Evolutionary conservation across 2,888 invertebrate species (phyloP).

Genomic region (Aphodius granarius): DNA sequence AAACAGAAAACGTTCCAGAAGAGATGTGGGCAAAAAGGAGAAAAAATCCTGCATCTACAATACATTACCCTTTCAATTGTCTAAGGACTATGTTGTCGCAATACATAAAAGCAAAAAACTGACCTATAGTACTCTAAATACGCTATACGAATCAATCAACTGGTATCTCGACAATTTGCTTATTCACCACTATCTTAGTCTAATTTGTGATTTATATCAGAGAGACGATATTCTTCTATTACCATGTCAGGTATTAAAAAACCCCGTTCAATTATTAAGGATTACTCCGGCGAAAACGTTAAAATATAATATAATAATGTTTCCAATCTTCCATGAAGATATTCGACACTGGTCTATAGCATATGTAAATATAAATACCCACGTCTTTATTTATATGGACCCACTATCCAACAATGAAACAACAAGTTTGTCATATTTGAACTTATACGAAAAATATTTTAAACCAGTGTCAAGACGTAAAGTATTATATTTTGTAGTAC

Average conservation of each 20-base stretch:
- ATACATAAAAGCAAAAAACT: background rate
- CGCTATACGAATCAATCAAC: background rate
- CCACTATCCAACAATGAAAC: background rate
- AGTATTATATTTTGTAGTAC: no score
- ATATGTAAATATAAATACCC: background rate
- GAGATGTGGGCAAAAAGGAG: background rate
- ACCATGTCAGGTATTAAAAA: background rate
- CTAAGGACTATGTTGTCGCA: slow-evolving; percentile 2
- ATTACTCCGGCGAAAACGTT: background rate
- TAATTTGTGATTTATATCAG: background rate
- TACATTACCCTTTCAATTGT: background rate
- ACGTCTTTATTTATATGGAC: background rate
- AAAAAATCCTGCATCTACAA: background rate
- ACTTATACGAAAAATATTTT: background rate
- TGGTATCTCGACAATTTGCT: slow-evolving; percentile 7
- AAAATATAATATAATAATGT: background rate
- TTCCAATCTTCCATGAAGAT: background rate
- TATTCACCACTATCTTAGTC: background rate
- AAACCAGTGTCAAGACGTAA: background rate
- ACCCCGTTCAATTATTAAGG: background rate
- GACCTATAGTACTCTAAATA: background rate
- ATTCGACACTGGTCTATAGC: background rate
- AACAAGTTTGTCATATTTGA: background rate
- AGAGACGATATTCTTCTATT: background rate
- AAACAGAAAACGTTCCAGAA: background rate